These are phyloP conservation scores for Neoaliturus tenellus DNA, from an alignment of 2,888 invertebrate genomes.

Conservation along the genomic window DNA sequence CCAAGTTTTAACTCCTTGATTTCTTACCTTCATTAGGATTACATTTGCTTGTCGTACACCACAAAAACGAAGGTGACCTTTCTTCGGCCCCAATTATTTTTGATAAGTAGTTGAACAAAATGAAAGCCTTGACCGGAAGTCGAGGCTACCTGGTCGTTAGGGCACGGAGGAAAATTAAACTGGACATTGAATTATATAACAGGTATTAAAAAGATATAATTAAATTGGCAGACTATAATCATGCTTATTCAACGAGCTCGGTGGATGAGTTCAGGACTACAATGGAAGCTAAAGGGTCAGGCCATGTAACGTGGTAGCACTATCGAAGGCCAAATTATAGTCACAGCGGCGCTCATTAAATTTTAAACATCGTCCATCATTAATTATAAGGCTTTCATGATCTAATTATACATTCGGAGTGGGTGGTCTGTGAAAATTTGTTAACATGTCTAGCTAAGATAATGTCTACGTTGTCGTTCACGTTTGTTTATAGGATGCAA, in stretches of 20 bases:
- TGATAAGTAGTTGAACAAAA: conserved; percentile 10
- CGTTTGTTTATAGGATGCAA: no score
- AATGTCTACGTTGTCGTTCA: neutral
- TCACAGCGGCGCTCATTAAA: neutral
- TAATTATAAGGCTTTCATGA: neutral
- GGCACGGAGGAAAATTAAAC: conserved; percentile 9
- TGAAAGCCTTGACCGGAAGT: conserved; percentile 19
- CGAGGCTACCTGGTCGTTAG: neutral
- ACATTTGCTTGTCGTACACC: no score
- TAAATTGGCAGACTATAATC: neutral
- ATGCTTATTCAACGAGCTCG: neutral
- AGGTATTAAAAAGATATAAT: conserved; percentile 12
- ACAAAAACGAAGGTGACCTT: neutral
- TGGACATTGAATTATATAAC: conserved; percentile 20
- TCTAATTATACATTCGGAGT: neutral
- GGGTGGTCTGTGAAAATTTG: neutral
- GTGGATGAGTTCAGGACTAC: neutral
- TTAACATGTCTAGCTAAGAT: neutral
- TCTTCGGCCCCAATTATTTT: neutral
- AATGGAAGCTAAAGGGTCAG: neutral
- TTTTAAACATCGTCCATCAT: neutral
- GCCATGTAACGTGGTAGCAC: neutral
- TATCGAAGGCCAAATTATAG: neutral
- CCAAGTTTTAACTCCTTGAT: no score
- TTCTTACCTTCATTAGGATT: no score